Conservation (phyloP, 2,888 invertebrate species). For the Cancer borealis region DNA sequence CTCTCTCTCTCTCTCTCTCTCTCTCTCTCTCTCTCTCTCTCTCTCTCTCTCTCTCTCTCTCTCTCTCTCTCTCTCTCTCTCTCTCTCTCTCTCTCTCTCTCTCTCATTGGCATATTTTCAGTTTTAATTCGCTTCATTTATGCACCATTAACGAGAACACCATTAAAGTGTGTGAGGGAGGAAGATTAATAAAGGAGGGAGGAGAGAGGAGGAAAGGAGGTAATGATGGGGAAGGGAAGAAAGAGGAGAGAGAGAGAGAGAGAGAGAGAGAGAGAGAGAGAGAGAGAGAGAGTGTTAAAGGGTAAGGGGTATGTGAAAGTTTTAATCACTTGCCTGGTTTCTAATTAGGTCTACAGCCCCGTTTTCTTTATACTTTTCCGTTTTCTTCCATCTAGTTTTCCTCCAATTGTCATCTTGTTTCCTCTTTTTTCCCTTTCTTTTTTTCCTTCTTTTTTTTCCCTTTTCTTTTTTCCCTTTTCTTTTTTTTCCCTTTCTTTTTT, state of each 20-base stretch:
- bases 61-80: neutral
- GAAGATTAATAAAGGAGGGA: neutral
- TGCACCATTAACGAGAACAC: neutral
- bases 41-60: neutral
- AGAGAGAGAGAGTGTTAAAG: neutral
- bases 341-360: neutral
- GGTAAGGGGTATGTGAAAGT: neutral
- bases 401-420: neutral
- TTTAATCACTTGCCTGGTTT: neutral
- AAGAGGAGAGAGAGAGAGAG: neutral
- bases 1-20: neutral
- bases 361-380: neutral
- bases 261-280: neutral
- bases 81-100: neutral
- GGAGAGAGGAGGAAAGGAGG: neutral
- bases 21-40: neutral
- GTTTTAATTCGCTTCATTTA: neutral
- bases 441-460: neutral
- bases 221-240: neutral
- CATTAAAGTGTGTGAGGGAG: neutral
- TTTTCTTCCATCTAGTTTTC: neutral
- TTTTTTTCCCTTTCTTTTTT: neutral
- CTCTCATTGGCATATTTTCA: neutral
- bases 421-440: neutral
- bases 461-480: neutral